These are phyloP conservation scores for mouse (Mus musculus) DNA, from an alignment of 2,113 vertebrate genomes.

Conservation along the genomic window GRCm39 chr6:84536001-84536500, in stretches of 20 bases:
- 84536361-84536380: neutral
- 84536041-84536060: too few relatives aligned
- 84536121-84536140: slow-evolving; percentile 50
- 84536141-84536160: neutral
- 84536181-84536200: neutral
- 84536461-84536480: neutral
- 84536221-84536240: neutral
- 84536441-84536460: neutral
- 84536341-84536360: neutral
- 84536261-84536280: neutral
- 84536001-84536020: too few relatives aligned
- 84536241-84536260: neutral
- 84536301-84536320: neutral
- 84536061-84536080: too few relatives aligned
- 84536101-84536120: neutral
- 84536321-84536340: neutral
- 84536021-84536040: too few relatives aligned
- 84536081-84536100: too few relatives aligned
- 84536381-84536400: neutral
- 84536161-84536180: neutral
- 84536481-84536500: neutral
- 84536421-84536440: neutral
- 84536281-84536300: neutral
- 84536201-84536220: neutral
- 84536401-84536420: neutral